These are phyloP conservation scores for Ptilodon capucinus DNA, from an alignment of 2,888 invertebrate species.

Conservation along the genomic window DNA sequence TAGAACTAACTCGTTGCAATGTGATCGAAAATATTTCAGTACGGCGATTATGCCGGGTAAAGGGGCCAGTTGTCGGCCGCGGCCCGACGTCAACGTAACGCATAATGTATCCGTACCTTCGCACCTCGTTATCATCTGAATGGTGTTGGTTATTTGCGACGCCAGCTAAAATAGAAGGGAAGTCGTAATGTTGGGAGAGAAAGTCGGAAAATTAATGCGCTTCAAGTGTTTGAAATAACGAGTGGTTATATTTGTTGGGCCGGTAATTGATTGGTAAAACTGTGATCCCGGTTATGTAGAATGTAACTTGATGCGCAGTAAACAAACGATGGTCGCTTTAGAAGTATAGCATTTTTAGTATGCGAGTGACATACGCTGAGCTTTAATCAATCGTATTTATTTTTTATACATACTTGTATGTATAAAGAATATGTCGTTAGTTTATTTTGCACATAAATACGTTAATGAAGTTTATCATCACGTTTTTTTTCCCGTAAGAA, in stretches of 20 bases:
- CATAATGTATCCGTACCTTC: constrained; percentile 26
- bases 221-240: constrained; percentile 18
- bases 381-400: too few species aligned
- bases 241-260: constrained; percentile 17
- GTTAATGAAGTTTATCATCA: too few species aligned
- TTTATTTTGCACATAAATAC: too few species aligned
- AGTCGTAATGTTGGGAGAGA: constrained; percentile 43
- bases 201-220: constrained; percentile 44
- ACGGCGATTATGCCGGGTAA: constrained; percentile 26
- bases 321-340: too few species aligned
- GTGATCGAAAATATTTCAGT: constrained; percentile 14
- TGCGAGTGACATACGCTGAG: too few species aligned
- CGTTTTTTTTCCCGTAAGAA: too few species aligned
- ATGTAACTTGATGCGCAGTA: too few species aligned
- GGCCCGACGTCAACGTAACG: constrained; percentile 10
- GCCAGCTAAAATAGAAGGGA: constrained; percentile 38
- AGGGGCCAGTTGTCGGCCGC: constrained; percentile 28
- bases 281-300: background rate
- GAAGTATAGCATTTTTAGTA: too few species aligned
- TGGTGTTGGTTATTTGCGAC: constrained; percentile 39
- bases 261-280: background rate
- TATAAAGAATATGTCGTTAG: too few species aligned
- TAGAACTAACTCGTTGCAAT: constrained; percentile 15
- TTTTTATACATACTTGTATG: too few species aligned
- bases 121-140: constrained; percentile 47